These are phyloP conservation scores for Palloptera scutellata DNA, from an alignment of 2,888 invertebrate genomes.

Conservation along the genomic window DNA sequence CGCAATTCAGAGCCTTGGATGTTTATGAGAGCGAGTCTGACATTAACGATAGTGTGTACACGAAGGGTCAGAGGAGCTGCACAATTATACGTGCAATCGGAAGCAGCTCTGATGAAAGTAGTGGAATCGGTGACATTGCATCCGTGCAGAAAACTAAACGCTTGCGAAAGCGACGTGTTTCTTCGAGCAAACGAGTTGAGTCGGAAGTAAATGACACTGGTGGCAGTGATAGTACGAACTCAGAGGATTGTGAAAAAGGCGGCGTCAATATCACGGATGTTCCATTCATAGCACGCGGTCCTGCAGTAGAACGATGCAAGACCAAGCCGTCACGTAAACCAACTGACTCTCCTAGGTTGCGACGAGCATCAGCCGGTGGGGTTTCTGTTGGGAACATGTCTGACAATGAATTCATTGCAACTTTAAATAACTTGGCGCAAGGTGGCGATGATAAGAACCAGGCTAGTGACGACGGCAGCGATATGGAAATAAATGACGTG, in stretches of 20 bases:
- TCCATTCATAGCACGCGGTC: slow-evolving; percentile 55
- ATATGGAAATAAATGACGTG: slow-evolving; percentile 41
- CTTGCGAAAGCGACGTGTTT: slow-evolving; percentile 57
- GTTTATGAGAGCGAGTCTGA: slow-evolving; percentile 70
- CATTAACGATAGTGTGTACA: slow-evolving; percentile 61
- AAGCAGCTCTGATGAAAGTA: slow-evolving; percentile 46
- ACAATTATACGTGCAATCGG: slow-evolving; percentile 52
- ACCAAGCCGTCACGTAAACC: slow-evolving; percentile 26
- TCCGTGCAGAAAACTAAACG: slow-evolving; percentile 52
- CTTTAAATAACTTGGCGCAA: slow-evolving; percentile 47
- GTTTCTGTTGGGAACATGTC: slow-evolving; percentile 37
- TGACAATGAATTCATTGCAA: slow-evolving; percentile 51
- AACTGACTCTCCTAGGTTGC: slow-evolving; percentile 11
- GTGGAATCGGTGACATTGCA: slow-evolving; percentile 41
- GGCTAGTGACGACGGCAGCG: slow-evolving; percentile 44
- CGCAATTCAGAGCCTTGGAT: slow-evolving; percentile 65
- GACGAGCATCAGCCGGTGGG: slow-evolving; percentile 9
- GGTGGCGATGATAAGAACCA: slow-evolving; percentile 23
- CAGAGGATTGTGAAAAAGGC: slow-evolving; percentile 44
- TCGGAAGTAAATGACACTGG: slow-evolving; percentile 41
- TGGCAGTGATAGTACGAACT: slow-evolving; percentile 32
- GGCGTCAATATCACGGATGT: slow-evolving; percentile 46
- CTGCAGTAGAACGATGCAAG: slow-evolving; percentile 55
- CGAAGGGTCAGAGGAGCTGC: slow-evolving; percentile 47
- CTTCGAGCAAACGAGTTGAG: slow-evolving; percentile 50